A percentile compares a stretch with the other conserved stretches of the same genome.
phyloP scores from a whole-genome alignment of 2,888 invertebrate genomes.

The Scelioninae gen. 2 region DNA sequence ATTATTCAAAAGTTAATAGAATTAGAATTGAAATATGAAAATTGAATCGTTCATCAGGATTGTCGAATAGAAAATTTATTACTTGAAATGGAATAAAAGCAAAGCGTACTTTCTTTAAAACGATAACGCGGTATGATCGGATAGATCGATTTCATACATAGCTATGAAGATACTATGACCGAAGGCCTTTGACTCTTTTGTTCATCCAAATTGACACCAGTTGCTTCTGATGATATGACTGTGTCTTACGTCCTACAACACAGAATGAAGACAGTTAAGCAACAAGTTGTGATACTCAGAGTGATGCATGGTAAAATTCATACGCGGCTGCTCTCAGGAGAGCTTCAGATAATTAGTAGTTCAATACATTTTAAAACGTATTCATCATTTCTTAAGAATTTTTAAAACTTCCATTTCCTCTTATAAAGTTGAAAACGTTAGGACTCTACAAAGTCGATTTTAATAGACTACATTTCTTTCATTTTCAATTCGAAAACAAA shows the following conservation, averaged over 20 bases:
- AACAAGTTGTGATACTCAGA: constrained; percentile 48
- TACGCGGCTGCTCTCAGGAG: constrained; percentile 5
- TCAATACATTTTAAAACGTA: too few relatives aligned
- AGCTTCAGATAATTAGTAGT: not conserved
- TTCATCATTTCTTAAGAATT: too few relatives aligned
- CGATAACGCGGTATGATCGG: constrained; percentile 22
- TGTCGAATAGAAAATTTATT: constrained; percentile 17
- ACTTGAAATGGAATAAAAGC: not conserved
- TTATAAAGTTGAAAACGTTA: too few relatives aligned
- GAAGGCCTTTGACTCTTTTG: constrained; percentile 34
- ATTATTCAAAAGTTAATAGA: too few relatives aligned
- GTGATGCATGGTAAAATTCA: constrained; percentile 27
- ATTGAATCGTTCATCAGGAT: too few relatives aligned
- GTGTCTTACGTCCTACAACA: constrained; percentile 36
- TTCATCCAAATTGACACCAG: constrained; percentile 55
- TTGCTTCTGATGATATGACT: constrained; percentile 48
- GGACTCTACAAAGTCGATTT: too few relatives aligned
- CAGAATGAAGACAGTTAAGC: constrained; percentile 34
- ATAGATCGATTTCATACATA: constrained; percentile 33
- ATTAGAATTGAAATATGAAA: too few relatives aligned
- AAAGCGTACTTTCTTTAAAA: constrained; percentile 22
- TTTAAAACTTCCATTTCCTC: too few relatives aligned
- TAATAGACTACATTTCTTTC: too few relatives aligned
- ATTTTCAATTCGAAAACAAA: too few relatives aligned
- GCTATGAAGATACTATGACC: constrained; percentile 39